phyloP scores from a whole-genome alignment of 2,797 vertebrate species.

The Molossus molossus region DNA sequence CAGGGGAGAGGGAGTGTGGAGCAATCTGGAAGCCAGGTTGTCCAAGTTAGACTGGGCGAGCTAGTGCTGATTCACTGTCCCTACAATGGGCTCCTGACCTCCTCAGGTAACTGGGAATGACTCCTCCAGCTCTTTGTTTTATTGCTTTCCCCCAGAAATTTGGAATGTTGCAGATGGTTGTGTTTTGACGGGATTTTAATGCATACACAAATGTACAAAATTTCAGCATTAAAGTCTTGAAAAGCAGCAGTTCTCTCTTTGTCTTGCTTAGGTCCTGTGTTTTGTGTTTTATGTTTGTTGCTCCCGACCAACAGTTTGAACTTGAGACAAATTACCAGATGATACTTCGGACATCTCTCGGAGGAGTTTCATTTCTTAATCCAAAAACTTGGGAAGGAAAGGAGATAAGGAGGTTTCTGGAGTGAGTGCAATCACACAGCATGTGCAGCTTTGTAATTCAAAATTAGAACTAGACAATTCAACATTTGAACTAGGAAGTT shows the following conservation, averaged over 20 bases:
- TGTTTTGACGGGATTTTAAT: conserved; percentile 80
- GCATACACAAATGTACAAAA: conserved; percentile 64
- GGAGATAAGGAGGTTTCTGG: neutral
- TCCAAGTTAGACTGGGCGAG: conserved; percentile 76
- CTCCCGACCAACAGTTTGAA: conserved; percentile 27
- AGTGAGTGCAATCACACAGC: neutral
- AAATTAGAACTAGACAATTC: conserved; percentile 52
- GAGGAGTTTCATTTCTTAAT: neutral
- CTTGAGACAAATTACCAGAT: neutral
- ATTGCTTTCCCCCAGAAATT: conserved; percentile 78
- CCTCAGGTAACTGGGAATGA: conserved; percentile 83
- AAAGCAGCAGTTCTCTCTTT: conserved; percentile 68
- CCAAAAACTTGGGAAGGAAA: conserved; percentile 18
- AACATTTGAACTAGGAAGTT: neutral
- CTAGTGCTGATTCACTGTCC: conserved; percentile 86
- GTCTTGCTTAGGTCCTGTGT: conserved; percentile 12
- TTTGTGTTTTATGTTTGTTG: conserved; percentile 71
- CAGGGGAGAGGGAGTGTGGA: conserved; percentile 11
- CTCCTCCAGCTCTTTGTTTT: conserved; percentile 84
- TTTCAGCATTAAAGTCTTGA: conserved; percentile 64
- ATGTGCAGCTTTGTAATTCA: conserved; percentile 8
- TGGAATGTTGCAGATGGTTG: conserved; percentile 83
- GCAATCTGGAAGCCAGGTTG: conserved; percentile 89
- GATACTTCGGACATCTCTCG: neutral
- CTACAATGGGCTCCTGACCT: conserved; percentile 80